phyloP scores from a whole-genome alignment of 2,888 invertebrate species.

The Cetonia aurata region DNA sequence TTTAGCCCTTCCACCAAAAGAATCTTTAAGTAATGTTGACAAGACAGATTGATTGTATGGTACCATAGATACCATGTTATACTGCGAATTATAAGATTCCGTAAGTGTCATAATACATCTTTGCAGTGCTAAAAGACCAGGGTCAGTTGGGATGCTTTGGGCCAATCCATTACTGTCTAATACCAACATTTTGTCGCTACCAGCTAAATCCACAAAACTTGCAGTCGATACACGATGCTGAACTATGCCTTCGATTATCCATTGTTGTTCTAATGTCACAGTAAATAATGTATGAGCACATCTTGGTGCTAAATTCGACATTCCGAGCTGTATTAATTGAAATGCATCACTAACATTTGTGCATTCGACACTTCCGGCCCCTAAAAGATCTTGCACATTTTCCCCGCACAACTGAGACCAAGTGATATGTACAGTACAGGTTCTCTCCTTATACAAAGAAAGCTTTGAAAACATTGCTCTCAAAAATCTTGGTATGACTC shows the following conservation, averaged over 20 bases:
- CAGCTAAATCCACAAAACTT: slow-evolving; percentile 78
- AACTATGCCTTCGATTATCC: slow-evolving; percentile 76
- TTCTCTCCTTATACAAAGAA: slow-evolving; percentile 74
- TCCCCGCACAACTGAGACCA: slow-evolving; percentile 82
- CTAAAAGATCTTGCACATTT: slow-evolving; percentile 72
- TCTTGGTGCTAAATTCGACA: slow-evolving; percentile 72
- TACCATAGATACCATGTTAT: slow-evolving; percentile 56
- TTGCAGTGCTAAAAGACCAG: slow-evolving; percentile 76
- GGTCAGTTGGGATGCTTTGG: slow-evolving; percentile 70
- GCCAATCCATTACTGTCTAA: slow-evolving; percentile 66
- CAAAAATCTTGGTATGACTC: slow-evolving; percentile 78
- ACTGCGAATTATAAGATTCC: slow-evolving; percentile 61
- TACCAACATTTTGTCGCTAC: slow-evolving; percentile 69
- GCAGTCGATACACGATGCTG: slow-evolving; percentile 81
- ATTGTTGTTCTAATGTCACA: slow-evolving; percentile 80
- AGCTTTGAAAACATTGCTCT: slow-evolving; percentile 79
- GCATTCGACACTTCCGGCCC: slow-evolving; percentile 72
- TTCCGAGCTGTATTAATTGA: slow-evolving; percentile 77
- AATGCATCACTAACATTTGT: slow-evolving; percentile 76
- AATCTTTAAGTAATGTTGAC: slow-evolving; percentile 78
- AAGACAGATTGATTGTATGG: slow-evolving; percentile 76
- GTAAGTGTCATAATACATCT: slow-evolving; percentile 74
- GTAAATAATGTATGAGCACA: slow-evolving; percentile 78
- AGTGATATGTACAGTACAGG: slow-evolving; percentile 76
- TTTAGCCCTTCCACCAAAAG: slow-evolving; percentile 82